Base-by-base conservation (phyloP, 2,888 invertebrate species). In the Amphipyra tragopoginis region DNA sequence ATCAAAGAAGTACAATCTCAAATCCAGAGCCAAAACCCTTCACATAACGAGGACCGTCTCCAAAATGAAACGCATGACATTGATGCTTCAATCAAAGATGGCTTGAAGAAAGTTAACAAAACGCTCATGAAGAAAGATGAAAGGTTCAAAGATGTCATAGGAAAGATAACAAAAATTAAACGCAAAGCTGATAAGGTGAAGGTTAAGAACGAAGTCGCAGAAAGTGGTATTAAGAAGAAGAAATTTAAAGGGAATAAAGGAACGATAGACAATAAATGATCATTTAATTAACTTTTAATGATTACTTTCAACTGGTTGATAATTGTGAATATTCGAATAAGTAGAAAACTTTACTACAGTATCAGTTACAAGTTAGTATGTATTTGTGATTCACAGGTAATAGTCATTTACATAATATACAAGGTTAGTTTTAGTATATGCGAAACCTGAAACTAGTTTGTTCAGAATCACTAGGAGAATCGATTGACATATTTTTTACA, bases 101-200 rank as follows among this genome's bases (percentile, higher is more conserved):
- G 86, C 0, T 62, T 94, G 54, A 94, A 89, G 75, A 91, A 89
- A 81, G 89, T 94, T 0, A 95, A 94, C 54, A 95, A 88, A 61
- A 86, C 75, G 3, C 69, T 95, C 0, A 95, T 95, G 94, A 95
- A 93, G 67, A 93, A 90, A 73, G 95, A 95, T 43, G 90, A 91
- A 1, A 80, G 95, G 29, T 95, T 95, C 42, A 94, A 93, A 69
- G 86, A 92, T 65, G 92, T 95, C 2, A 94, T 95, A 0, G 94
- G 93, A 1, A 95, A 94, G 72, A 87, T 95, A 1, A 86, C 80
- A 0, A 93, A 90, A 58, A 95, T 95, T 13, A 94, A 93, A 71
- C 75, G 91, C 34, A 95, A 94, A 82, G 90, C 95, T 0, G 93
- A 92, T 5, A 88, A 83, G 61, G 79, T 81, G 2, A 83, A 88